Percentiles rank a stretch among this genome's conserved stretches.
Evolutionary conservation across 2,888 invertebrate genomes (phyloP).

Genomic region (Dryomyza anilis): DNA sequence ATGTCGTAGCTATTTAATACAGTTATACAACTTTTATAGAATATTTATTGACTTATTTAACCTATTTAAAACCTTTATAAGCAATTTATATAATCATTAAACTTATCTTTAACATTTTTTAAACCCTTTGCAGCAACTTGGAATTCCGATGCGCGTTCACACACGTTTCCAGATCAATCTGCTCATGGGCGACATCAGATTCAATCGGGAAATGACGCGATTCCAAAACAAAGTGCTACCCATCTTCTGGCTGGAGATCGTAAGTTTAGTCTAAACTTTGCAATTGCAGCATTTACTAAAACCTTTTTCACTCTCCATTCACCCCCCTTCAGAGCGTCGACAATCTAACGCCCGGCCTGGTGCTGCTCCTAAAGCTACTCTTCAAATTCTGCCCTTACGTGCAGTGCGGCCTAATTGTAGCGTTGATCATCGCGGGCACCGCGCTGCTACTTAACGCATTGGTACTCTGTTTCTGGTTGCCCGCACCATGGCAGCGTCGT

Average conservation of each 20-base stretch:
- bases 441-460: constrained; percentile 58
- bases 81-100: background rate
- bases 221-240: constrained; percentile 73
- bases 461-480: constrained; percentile 48
- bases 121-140: constrained; percentile 64
- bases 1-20: too few species aligned
- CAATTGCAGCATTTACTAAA: background rate
- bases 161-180: constrained; percentile 77
- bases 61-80: too few species aligned
- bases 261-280: constrained; percentile 63
- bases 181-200: constrained; percentile 68
- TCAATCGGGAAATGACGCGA: constrained; percentile 66
- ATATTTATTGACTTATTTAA: too few species aligned
- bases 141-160: constrained; percentile 69
- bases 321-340: constrained; percentile 51
- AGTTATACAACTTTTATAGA: too few species aligned
- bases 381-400: constrained; percentile 64
- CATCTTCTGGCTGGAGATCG: constrained; percentile 74
- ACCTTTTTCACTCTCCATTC: too few species aligned
- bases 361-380: constrained; percentile 62
- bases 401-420: constrained; percentile 62
- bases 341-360: constrained; percentile 60
- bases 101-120: background rate
- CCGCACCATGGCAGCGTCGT: constrained; percentile 32
- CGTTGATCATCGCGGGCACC: constrained; percentile 62